Evolutionary conservation across 2,888 invertebrate species (phyloP).

Genomic region (Luffia ferchaultella): DNA sequence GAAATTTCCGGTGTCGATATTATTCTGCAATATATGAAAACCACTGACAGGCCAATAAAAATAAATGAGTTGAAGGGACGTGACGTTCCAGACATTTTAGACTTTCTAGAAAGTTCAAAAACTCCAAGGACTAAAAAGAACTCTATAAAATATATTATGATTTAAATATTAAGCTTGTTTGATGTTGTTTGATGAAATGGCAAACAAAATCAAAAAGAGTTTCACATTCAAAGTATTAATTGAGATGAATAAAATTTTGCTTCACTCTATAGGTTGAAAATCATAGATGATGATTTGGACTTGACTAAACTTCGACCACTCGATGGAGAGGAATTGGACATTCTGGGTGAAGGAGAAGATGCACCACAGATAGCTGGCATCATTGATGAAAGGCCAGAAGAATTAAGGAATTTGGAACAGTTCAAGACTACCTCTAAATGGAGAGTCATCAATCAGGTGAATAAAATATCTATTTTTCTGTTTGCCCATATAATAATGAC

Average conservation of each 20-base stretch:
- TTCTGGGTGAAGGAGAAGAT: conserved; percentile 80
- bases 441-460: conserved; percentile 52
- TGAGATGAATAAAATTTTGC: background rate
- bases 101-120: too few species aligned
- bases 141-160: background rate
- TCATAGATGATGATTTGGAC: conserved; percentile 87
- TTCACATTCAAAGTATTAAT: too few species aligned
- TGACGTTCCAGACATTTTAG: too few species aligned
- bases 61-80: too few species aligned
- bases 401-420: conserved; percentile 55
- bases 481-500: too few species aligned
- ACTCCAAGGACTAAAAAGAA: too few species aligned
- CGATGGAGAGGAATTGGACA: conserved; percentile 71
- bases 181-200: background rate
- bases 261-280: conserved; percentile 39
- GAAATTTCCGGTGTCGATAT: too few species aligned
- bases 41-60: too few species aligned
- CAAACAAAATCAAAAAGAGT: background rate
- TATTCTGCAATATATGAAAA: too few species aligned
- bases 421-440: conserved; percentile 47
- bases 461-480: too few species aligned
- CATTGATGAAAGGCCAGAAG: conserved; percentile 81
- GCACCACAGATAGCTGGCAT: conserved; percentile 90
- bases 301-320: conserved; percentile 66
- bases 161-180: background rate